Evolutionary conservation across 2,888 invertebrate species (phyloP).

Genomic region (Lutraria lutraria): DNA sequence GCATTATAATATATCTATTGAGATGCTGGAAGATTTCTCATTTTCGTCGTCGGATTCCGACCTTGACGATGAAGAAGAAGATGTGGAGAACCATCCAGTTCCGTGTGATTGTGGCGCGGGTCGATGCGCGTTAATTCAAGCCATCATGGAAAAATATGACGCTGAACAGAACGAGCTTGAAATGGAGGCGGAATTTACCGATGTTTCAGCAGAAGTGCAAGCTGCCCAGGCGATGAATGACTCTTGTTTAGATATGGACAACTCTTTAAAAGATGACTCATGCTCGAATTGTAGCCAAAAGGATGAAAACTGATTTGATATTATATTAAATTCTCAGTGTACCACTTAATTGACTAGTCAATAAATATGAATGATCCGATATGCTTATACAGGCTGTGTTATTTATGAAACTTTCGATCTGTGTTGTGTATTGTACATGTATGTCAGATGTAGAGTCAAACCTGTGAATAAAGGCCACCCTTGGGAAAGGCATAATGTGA

Average conservation of each 20-base stretch:
- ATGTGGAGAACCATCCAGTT: constrained; percentile 77
- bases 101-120: constrained; percentile 81
- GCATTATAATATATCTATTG: constrained; percentile 81
- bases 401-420: no score
- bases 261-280: constrained; percentile 38
- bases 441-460: no score
- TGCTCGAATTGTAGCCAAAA: constrained; percentile 7
- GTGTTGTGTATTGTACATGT: no score
- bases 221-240: constrained; percentile 71
- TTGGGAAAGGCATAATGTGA: no score
- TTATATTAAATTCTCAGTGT: no score
- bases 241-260: constrained; percentile 58
- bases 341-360: no score
- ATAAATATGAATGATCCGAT: no score
- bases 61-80: constrained; percentile 66
- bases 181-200: constrained; percentile 77
- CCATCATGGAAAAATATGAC: constrained; percentile 81
- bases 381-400: no score
- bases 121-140: constrained; percentile 79
- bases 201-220: constrained; percentile 75
- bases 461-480: no score
- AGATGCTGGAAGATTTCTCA: constrained; percentile 71
- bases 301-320: not conserved
- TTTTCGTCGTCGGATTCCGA: constrained; percentile 63
- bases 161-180: constrained; percentile 78